A percentile compares a stretch with the other conserved stretches of the same genome.
These are phyloP conservation scores for Pristionchus maxplancki DNA, from an alignment of 2,888 invertebrate genomes.

Conservation along the genomic window DNA sequence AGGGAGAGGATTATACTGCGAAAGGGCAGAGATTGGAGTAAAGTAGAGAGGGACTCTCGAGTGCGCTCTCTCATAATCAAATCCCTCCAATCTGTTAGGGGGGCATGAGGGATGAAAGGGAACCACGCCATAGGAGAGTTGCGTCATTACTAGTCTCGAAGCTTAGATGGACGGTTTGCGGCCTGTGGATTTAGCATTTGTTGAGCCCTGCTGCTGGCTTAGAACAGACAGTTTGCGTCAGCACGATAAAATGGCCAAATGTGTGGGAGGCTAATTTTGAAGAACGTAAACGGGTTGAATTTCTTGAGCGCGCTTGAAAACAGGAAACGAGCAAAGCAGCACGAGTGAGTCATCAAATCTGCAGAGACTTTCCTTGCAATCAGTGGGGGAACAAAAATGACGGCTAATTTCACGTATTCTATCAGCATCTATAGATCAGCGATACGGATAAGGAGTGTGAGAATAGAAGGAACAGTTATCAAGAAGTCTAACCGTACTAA, in stretches of 20 bases:
- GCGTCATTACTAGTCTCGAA: not conserved
- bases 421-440: not conserved
- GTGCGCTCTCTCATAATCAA: slow-evolving; percentile 32
- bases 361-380: not conserved
- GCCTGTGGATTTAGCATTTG: not conserved
- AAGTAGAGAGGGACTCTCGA: slow-evolving; percentile 5
- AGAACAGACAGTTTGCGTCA: not conserved
- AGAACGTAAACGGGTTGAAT: not conserved
- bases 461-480: not conserved
- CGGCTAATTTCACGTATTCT: too few relatives aligned
- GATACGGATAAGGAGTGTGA: not conserved
- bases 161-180: not conserved
- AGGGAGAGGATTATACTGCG: slow-evolving; percentile 1
- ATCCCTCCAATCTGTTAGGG: slow-evolving; percentile 40
- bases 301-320: not conserved
- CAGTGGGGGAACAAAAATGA: too few relatives aligned
- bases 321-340: not conserved
- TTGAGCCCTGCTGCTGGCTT: not conserved
- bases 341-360: not conserved
- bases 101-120: not conserved
- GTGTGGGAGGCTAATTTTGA: not conserved
- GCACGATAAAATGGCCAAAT: not conserved
- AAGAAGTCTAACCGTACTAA: not conserved
- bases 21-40: slow-evolving; percentile 23
- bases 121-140: not conserved